A percentile compares a stretch with the other conserved stretches of the same genome.
Conservation (phyloP, 2,888 invertebrate species). For the Cetonia aurata region DNA sequence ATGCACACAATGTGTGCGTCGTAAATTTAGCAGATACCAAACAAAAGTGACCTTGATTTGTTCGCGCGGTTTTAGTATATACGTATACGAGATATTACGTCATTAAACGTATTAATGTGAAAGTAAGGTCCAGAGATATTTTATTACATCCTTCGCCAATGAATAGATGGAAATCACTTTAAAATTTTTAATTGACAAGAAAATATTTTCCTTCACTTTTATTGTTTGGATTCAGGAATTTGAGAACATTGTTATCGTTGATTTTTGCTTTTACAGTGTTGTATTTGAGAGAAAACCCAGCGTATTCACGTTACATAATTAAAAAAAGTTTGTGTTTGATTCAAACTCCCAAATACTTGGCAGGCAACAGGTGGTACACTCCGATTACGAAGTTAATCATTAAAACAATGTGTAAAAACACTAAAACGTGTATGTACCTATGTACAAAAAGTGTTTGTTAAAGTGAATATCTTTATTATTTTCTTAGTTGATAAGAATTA, state of each 20-base stretch:
- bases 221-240: neutral
- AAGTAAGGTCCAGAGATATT: slow-evolving; percentile 28
- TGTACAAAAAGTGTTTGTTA: too few species aligned
- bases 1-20: neutral
- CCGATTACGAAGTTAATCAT: too few species aligned
- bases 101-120: slow-evolving; percentile 24
- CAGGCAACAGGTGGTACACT: too few species aligned
- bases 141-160: neutral
- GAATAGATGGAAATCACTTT: slow-evolving; percentile 22
- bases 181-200: slow-evolving; percentile 8
- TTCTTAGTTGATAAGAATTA: too few species aligned
- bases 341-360: too few species aligned
- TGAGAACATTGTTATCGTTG: neutral
- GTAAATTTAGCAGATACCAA: slow-evolving; percentile 13
- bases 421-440: too few species aligned
- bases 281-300: neutral
- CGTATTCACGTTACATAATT: too few species aligned
- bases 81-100: slow-evolving; percentile 16
- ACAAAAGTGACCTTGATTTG: slow-evolving; percentile 29
- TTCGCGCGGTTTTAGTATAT: slow-evolving; percentile 6
- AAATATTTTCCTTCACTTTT: too few species aligned
- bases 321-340: neutral
- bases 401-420: too few species aligned
- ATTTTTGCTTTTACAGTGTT: too few species aligned
- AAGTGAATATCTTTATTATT: too few species aligned